Percentiles rank a stretch among this genome's conserved stretches.
Evolutionary conservation across 2,113 vertebrate species (phyloP).

Genomic region (Leptosomus discolor): DNA sequence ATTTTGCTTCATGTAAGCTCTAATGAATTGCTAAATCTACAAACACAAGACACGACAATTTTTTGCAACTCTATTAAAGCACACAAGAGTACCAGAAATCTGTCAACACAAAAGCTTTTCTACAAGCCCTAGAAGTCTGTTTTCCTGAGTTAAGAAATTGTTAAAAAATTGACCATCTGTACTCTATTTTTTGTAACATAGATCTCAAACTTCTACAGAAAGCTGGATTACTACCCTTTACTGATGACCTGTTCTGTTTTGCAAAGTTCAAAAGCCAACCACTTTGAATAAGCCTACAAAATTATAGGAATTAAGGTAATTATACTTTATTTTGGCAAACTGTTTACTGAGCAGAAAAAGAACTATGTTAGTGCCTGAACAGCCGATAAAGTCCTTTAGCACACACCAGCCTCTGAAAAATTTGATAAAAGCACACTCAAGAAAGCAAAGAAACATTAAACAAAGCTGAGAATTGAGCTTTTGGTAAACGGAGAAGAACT

Average conservation of each 20-base stretch:
- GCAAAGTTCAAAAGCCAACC: background rate
- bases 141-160: background rate
- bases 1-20: background rate
- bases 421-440: background rate
- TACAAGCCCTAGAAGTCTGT: background rate
- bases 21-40: background rate
- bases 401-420: background rate
- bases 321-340: conserved; percentile 11
- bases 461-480: background rate
- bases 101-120: background rate
- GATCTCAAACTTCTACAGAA: background rate
- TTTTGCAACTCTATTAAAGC: background rate
- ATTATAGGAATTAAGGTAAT: conserved; percentile 60
- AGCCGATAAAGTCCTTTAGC: background rate
- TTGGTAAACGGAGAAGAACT: background rate
- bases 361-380: background rate
- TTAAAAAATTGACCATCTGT: background rate
- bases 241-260: background rate
- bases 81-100: background rate
- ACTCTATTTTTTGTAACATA: background rate
- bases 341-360: background rate
- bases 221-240: background rate
- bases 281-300: background rate
- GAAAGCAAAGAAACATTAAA: background rate
- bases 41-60: background rate